phyloP scores from a whole-genome alignment of 2,888 invertebrate species.

The Epicampocera succincta region DNA sequence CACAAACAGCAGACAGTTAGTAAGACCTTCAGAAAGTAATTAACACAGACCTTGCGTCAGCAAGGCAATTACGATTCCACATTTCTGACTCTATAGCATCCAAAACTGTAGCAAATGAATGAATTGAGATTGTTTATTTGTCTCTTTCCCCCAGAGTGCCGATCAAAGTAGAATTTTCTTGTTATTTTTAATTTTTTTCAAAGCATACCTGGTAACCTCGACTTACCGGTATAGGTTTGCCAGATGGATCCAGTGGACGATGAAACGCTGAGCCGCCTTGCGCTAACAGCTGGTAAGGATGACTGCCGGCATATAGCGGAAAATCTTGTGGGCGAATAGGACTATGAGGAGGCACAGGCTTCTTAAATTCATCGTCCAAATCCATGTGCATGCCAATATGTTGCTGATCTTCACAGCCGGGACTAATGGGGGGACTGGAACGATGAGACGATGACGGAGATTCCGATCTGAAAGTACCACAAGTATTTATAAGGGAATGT shows the following conservation, averaged over 20 bases:
- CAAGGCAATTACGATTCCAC: too few species aligned
- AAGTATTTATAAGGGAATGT: neutral
- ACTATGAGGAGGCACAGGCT: constrained; percentile 81
- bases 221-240: constrained; percentile 81
- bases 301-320: constrained; percentile 80
- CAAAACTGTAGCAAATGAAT: too few species aligned
- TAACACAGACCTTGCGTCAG: too few species aligned
- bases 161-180: too few species aligned
- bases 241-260: constrained; percentile 83
- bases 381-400: constrained; percentile 81
- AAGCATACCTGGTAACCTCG: too few species aligned
- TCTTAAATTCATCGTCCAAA: constrained; percentile 81
- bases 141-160: too few species aligned
- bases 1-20: too few species aligned
- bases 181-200: too few species aligned
- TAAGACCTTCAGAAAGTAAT: too few species aligned
- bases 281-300: constrained; percentile 83
- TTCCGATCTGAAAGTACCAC: constrained; percentile 78
- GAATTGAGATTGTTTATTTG: too few species aligned
- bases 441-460: constrained; percentile 84
- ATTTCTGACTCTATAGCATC: too few species aligned
- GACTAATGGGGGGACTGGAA: constrained; percentile 92
- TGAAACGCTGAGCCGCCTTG: constrained; percentile 83
- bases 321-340: constrained; percentile 81
- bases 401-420: constrained; percentile 89